A percentile compares a stretch with the other conserved stretches of the same genome.
phyloP scores from a whole-genome alignment of 1,140 invertebrate genomes.

The Pygmarrhopalites habei region DNA sequence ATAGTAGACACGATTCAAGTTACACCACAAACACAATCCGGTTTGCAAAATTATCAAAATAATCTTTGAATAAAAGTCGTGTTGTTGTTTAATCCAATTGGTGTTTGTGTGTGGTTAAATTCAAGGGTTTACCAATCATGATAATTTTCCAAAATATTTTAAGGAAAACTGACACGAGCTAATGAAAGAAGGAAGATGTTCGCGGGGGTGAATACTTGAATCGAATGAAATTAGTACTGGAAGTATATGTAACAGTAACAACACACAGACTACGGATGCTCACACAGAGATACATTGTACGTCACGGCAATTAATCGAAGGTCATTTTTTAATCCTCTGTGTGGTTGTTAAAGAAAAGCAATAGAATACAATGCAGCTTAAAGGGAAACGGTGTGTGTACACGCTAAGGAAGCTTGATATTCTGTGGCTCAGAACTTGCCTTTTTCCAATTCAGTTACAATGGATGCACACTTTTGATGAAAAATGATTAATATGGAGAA shows the following conservation, averaged over 20 bases:
- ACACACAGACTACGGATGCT: neutral
- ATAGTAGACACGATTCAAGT: no score
- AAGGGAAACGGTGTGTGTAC: neutral
- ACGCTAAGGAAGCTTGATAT: neutral
- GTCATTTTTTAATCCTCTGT: slow-evolving; percentile 1
- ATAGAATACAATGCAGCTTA: no score
- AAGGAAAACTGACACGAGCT: neutral
- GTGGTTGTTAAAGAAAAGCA: neutral
- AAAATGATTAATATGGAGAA: no score
- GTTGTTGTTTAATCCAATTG: no score
- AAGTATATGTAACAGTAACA: neutral
- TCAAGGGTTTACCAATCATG: neutral
- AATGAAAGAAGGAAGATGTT: neutral
- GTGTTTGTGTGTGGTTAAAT: no score
- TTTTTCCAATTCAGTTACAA: neutral
- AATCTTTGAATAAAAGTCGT: no score
- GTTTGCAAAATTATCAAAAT: no score
- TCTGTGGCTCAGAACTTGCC: neutral
- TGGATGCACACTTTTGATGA: neutral
- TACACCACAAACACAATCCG: no score
- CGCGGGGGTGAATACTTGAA: neutral
- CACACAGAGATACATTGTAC: neutral
- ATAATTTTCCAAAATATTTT: neutral
- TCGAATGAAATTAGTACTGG: neutral
- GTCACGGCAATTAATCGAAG: slow-evolving; percentile 3